Evolutionary conservation across 2,797 vertebrate genomes (phyloP), one percentile per base, ranked within the genome.

Genomic region (Taeniopygia guttata): DNA sequence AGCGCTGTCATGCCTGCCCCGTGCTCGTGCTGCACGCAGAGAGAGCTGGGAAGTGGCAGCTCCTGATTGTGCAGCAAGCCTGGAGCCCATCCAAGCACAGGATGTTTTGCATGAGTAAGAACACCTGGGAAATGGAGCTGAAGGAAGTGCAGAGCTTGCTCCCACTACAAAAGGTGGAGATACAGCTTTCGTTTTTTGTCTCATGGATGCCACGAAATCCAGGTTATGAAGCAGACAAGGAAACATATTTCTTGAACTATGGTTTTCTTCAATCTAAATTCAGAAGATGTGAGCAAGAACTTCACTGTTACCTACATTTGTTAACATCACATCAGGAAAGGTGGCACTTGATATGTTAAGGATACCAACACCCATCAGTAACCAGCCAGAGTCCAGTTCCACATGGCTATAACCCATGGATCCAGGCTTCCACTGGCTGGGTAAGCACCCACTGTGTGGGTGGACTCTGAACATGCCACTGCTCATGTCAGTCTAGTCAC

Each of bases 1-100:
- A 90, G 38, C 0, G 0, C 25, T 66, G 46, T 55, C 2, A 0
- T 46, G n/a, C 30, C 42, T 78, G 58, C n/a, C 34, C 43, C 0
- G 6, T 7, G 12, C 56, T 78, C 66, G 22, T 55, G 7, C 19
- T 69, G 45, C n/a, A 11, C 4, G 20, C 34, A 54, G 38, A 45
- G 45, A 63, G 66, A 38, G 19, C 19, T 78, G 34, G 40, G 62
- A 69, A 70, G 62, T 30, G 81, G 52, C 40, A 66, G 42, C 36
- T 69, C n/a, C 60, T 81, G 46, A 34, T 29, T 34, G 34, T 43
- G 13, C 66, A 56, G 51, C 23, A 82, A 55, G 48, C 32, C 38
- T 66, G 75, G 51, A 81, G 20, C 15, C 42, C 8, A 6, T 68
- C 26, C 46, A 64, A 55, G 42, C n/a, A 46, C 60, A 60, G 38